Base-by-base conservation (phyloP, 2,888 invertebrate genomes). In the Hermodice carunculata region DNA sequence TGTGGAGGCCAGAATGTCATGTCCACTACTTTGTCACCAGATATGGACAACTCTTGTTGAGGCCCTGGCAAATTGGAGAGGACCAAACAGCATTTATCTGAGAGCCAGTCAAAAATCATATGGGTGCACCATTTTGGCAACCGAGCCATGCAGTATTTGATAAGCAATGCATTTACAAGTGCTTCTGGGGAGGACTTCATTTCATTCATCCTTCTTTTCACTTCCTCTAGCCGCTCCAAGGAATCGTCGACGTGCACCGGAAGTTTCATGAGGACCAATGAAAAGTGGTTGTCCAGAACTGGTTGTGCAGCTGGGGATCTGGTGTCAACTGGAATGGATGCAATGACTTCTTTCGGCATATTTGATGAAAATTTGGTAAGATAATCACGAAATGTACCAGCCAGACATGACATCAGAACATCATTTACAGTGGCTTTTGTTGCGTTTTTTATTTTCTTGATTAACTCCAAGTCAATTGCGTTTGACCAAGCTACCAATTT, bases 1-100 rank as follows among this genome's bases (percentile, higher is more conserved):
- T 67, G 66, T 11, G 73, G 72, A 14, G 71, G 71, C 70, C 72
- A 73, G 63, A 73, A 73, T 11, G 64, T 53, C 46, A 73, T 61
- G 19, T 43, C 60, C 32, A 59, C 53, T 11, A 72, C 22, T 8
- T 14, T 19, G 19, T 66, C 31, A 1, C 69, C 68, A n/a, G n/a
- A 46, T 1, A 72, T 48, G 19, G 22, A 63, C 22, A 73, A 37
- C 19, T 34, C 28, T 32, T 66, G 28, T 37, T 52, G 51, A 14
- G 71, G 71, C 17, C 72, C 72, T 0, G 72, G 72, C 17, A 72
- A 68, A 31, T 72, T 72, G 28, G 72, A 72, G 22, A 72, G 52
- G 14, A 72, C 64, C 37, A 72, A 11, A 19, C 58, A 48, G 52
- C 66, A 66, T 31, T 72, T 72, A 19, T 37, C 32, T 3, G 72